These are phyloP conservation scores for Mermis nigrescens DNA, from an alignment of 2,888 invertebrate species.

Conservation along the genomic window DNA sequence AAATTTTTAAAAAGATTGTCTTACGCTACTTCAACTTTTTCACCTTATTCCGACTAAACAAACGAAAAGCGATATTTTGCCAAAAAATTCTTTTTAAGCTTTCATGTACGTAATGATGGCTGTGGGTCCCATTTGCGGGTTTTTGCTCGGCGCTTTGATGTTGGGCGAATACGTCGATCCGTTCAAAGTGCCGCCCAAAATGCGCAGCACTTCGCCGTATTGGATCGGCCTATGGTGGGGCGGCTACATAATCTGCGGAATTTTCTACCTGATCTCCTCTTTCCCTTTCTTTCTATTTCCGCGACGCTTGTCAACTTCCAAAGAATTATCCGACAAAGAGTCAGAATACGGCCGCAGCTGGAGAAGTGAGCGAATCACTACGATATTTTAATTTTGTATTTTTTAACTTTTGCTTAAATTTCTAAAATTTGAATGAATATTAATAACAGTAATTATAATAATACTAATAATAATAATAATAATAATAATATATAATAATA, in stretches of 20 bases:
- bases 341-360: not conserved
- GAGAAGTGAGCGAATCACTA: not conserved
- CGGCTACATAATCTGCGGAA: slow-evolving; percentile 72
- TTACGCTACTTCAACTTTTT: too few relatives aligned
- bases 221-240: slow-evolving; percentile 35
- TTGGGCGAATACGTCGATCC: slow-evolving; percentile 58
- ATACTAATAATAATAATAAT: too few relatives aligned
- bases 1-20: too few relatives aligned
- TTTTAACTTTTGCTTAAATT: too few relatives aligned
- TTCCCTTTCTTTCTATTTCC: slow-evolving; percentile 83
- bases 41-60: not conserved
- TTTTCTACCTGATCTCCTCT: slow-evolving; percentile 60
- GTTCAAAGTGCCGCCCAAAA: slow-evolving; percentile 1
- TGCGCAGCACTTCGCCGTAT: slow-evolving; percentile 1
- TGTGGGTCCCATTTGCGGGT: slow-evolving; percentile 81
- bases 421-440: too few relatives aligned
- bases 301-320: slow-evolving; percentile 4
- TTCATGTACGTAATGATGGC: slow-evolving; percentile 93
- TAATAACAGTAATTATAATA: too few relatives aligned
- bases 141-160: slow-evolving; percentile 71
- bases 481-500: too few relatives aligned
- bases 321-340: not conserved
- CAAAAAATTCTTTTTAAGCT: slow-evolving; percentile 46
- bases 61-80: not conserved
- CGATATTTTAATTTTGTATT: too few relatives aligned